Conservation (phyloP, 1,140 invertebrate species). For the Drosophila insularis region DNA sequence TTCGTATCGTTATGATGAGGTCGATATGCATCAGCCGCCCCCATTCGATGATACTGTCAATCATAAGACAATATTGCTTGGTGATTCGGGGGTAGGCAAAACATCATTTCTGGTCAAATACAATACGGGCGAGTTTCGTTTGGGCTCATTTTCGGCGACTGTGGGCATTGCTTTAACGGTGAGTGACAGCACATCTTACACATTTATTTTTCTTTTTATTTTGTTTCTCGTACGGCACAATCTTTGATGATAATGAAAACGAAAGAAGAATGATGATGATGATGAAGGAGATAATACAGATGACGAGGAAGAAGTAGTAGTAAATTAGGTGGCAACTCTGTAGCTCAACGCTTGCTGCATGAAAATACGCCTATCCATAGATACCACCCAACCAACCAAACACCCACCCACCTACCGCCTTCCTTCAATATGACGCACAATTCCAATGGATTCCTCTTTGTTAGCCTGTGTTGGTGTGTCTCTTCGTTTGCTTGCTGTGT, state of each 20-base stretch:
- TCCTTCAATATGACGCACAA: conserved; percentile 44
- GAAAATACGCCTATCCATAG: conserved; percentile 22
- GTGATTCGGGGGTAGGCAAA: conserved; percentile 96
- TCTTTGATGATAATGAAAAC: not conserved
- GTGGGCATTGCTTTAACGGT: conserved; percentile 96
- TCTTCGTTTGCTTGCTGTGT: conserved; percentile 5
- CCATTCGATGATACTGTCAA: conserved; percentile 80
- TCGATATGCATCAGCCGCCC: conserved; percentile 68
- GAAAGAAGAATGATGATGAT: not conserved
- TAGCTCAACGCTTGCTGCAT: conserved; percentile 35
- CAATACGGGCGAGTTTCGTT: conserved; percentile 95
- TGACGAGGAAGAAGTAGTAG: conserved; percentile 7
- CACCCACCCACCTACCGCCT: conserved; percentile 14
- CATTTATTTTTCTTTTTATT: no score
- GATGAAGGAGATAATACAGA: conserved; percentile 4
- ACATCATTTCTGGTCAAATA: conserved; percentile 97
- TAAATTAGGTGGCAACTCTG: conserved; percentile 19
- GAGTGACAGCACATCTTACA: conserved; percentile 36
- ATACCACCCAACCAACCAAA: conserved; percentile 13
- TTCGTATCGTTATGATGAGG: conserved; percentile 80
- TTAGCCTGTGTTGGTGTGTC: conserved; percentile 29
- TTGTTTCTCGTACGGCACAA: not conserved
- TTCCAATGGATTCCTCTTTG: conserved; percentile 38
- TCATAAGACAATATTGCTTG: conserved; percentile 85
- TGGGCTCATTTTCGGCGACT: conserved; percentile 95